Evolutionary conservation across 1,140 invertebrate genomes (phyloP), one percentile per base, ranked within the genome.

Genomic region (Drosophila setifemur): DNA sequence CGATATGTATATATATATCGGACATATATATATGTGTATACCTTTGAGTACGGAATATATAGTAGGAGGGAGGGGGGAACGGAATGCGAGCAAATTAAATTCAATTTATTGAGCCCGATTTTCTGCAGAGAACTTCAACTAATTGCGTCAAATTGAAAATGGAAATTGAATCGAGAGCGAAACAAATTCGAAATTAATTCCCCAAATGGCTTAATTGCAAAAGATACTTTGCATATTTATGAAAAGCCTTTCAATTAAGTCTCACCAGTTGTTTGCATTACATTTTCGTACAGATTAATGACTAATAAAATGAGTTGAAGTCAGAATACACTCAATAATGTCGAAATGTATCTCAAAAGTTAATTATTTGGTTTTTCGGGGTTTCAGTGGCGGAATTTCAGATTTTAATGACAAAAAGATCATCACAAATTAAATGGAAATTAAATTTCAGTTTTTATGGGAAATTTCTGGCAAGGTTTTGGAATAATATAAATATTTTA

Each of bases 141-240:
- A 74, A 66, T 66, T 73, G 60, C 49, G 44, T 45, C 54, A 48
- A 76, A 76, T 72, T 66, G 67, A 54, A 28, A 61, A 54, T 68
- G 53, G 25, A 37, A 72, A 76, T 57, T 44, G 50, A 77, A 72
- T 76, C 58, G 19, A 33, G 43, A 43, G 53, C 57, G 57, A 57
- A 52, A 35, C 16, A 55, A 47, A 45, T 33, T 37, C 33, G 26
- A 60, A 61, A 61, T 60, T 58, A 60, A 60, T 25, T 3, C 33
- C 33, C 26, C 53, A 60, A 61, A 60, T 33, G 26, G 21, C 35
- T 33, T 60, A 61, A 61, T 61, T 61, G 57, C 57, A 44, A 19
- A 35, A 23, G 57, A 61, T 33, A 44, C 26, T 18, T 7, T 5
- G 11, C 35, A 60, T 43, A 61, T 60, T 61, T 61, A 58, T 58